These are phyloP conservation scores for Drosophila burlai DNA, from an alignment of 1,140 invertebrate genomes.

Conservation along the genomic window DNA sequence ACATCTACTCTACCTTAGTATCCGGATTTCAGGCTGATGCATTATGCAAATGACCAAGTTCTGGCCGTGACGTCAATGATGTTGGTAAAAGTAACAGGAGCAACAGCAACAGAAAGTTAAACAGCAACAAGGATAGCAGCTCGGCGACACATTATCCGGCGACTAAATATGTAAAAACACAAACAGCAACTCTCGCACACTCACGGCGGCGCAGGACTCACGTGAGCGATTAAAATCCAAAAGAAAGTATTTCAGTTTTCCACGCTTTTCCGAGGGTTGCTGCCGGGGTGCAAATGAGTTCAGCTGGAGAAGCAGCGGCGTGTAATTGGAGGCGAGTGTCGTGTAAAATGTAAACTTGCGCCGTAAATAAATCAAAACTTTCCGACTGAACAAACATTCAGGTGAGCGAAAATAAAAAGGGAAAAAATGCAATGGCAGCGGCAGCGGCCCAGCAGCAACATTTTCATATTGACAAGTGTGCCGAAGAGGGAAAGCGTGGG, in stretches of 20 bases:
- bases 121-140: conserved; percentile 43
- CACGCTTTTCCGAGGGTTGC: conserved; percentile 39
- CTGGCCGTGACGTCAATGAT: conserved; percentile 53
- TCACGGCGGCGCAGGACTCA: conserved; percentile 55
- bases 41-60: conserved; percentile 63
- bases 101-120: conserved; percentile 32
- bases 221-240: conserved; percentile 83
- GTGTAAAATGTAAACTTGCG: conserved; percentile 84
- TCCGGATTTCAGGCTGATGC: conserved; percentile 1
- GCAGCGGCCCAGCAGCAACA: conserved; percentile 45
- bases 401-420: conserved; percentile 64
- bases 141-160: conserved; percentile 75
- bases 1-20: not conserved
- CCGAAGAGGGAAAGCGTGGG: conserved; percentile 25
- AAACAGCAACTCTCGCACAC: conserved; percentile 31
- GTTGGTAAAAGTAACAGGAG: conserved; percentile 14
- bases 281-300: conserved; percentile 79
- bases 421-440: conserved; percentile 72
- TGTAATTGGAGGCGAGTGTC: conserved; percentile 84
- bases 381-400: conserved; percentile 84
- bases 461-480: conserved; percentile 79
- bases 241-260: conserved; percentile 79
- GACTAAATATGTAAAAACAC: conserved; percentile 62
- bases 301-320: conserved; percentile 60
- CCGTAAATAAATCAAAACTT: conserved; percentile 84